Evolutionary conservation across 2,888 invertebrate species (phyloP).

Genomic region (Silvanus unidentatus): DNA sequence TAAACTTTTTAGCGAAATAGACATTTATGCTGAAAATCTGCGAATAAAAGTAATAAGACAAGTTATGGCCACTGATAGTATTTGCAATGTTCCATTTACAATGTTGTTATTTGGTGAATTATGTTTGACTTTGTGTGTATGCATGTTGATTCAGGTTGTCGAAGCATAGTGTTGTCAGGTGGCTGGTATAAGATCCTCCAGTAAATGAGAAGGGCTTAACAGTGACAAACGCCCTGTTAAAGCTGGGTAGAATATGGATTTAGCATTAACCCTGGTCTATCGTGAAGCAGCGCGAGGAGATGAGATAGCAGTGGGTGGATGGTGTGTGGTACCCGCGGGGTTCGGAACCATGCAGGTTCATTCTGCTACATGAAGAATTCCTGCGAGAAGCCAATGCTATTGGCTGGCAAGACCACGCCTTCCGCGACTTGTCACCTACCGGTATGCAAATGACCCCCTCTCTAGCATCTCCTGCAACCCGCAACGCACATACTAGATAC

Average conservation of each 20-base stretch:
- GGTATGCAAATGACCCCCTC: slow-evolving; percentile 46
- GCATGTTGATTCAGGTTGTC: too few species aligned
- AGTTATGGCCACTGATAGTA: too few species aligned
- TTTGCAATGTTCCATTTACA: too few species aligned
- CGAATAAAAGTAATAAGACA: too few species aligned
- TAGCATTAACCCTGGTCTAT: slow-evolving; percentile 28
- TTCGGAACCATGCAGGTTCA: slow-evolving; percentile 45
- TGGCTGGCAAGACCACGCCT: slow-evolving; percentile 42
- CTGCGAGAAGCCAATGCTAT: slow-evolving; percentile 35
- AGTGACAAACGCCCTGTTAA: slow-evolving; percentile 28
- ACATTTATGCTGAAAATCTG: too few species aligned
- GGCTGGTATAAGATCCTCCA: slow-evolving; percentile 7
- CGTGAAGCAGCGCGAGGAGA: slow-evolving; percentile 5
- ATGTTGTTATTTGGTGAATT: too few species aligned
- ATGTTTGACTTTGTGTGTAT: too few species aligned
- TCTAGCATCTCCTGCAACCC: slow-evolving; percentile 24
- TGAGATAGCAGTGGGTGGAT: slow-evolving; percentile 30
- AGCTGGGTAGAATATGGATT: slow-evolving; percentile 30
- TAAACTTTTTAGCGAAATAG: too few species aligned
- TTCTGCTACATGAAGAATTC: slow-evolving; percentile 39
- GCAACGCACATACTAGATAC: slow-evolving; percentile 19
- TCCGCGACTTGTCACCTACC: slow-evolving; percentile 49
- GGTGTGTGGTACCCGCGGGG: slow-evolving; percentile 30
- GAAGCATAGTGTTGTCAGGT: slow-evolving; percentile 4
- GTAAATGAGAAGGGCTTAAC: slow-evolving; percentile 27